Evolutionary conservation across 2,888 invertebrate species (phyloP), one percentile per base, ranked within the genome.

Genomic region (Agrotis segetum): DNA sequence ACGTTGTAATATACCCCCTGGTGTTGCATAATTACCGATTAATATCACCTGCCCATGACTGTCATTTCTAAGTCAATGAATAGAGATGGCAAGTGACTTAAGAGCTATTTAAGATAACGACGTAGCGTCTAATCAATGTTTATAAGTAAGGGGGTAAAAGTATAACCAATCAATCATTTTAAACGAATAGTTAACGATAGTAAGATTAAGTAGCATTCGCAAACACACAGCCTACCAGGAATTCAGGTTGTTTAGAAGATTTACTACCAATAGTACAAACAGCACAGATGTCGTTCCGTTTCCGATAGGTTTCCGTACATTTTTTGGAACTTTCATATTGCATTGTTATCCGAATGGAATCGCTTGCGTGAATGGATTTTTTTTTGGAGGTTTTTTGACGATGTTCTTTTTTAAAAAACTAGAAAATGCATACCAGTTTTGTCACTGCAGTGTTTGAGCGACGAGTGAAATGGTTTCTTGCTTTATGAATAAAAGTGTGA

Each of bases 341-440:
- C 81, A 70, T 70, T 77, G 64, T 81, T 81, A 77, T 77, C 53
- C 64, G 49, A 70, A 76, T 65, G 50, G 77, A 76, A 77, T 81
- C 64, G 77, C 40, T n/a, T 55, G 64, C 64, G 64, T 46, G 49
- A 61, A 65, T n/a, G 24, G 24, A 40, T 40, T 74, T 59, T 73
- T 46, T 52, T 44, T 46, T 16, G 5, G 2, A 53, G 1, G 1
- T 13, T 21, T 44, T 72, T 71, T 21, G 40, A 40, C 40, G 40
- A 40, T 40, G 9, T 40, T 40, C 40, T 11, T 40, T 59, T 19
- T 49, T 29, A n/a, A 44, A 9, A 13, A 13, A 6, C 44, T 0
- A 5, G 24, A 19, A n/a, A 58, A 58, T 77, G 47, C 21, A 40
- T 52, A 34, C 5, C n/a, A 19, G 16, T 61, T 9, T 29, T 34